Evolutionary conservation across 2,888 invertebrate genomes (phyloP), one percentile per base, ranked within the genome.

Genomic region (Amiota mariae): DNA sequence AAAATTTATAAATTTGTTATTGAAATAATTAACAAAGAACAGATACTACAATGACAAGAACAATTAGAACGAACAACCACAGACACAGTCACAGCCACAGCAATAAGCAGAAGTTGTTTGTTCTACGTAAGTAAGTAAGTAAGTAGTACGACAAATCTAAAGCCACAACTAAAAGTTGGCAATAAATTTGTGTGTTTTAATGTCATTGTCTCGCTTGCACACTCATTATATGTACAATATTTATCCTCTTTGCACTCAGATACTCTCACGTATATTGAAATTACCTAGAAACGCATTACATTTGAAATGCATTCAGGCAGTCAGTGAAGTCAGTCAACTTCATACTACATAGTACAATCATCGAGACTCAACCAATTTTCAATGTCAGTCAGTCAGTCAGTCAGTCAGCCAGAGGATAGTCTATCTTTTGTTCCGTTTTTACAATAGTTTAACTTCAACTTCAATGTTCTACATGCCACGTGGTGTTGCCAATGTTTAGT

Each of bases 21-120:
- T 36, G 54, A 68, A 68, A 54, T 68, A 68, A 68, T 68, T 80
- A 77, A 79, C 76, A 76, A 78, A 76, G 73, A 75, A 76, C 82
- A 83, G 79, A 79, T n/a, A 75, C 79, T n/a, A 75, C 79, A 78
- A 74, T 64, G 70, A 74, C 54, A 64, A 12, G 20, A 18, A 72
- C 51, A 20, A 59, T 8, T 13, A 18, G 10, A 70, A 36, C 20
- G 56, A 70, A 70, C 8, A 36, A 6, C 6, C 6, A 36, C 36
- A 36, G 36, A 2, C 24, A 24, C 3, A 2, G 24, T 24, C n/a
- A n/a, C 3, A 24, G 24, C 24, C 24, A 36, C 36, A 36, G 6
- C 4, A 0, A 6, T 6, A 36, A 36, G 36, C 6, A 36, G 36
- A 36, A 36, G 36, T 36, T 36, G 36, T 36, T 36, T 36, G 36